Evolutionary conservation across 2,797 vertebrate genomes (phyloP).

Genomic region (Distichodus sexfasciatus): DNA sequence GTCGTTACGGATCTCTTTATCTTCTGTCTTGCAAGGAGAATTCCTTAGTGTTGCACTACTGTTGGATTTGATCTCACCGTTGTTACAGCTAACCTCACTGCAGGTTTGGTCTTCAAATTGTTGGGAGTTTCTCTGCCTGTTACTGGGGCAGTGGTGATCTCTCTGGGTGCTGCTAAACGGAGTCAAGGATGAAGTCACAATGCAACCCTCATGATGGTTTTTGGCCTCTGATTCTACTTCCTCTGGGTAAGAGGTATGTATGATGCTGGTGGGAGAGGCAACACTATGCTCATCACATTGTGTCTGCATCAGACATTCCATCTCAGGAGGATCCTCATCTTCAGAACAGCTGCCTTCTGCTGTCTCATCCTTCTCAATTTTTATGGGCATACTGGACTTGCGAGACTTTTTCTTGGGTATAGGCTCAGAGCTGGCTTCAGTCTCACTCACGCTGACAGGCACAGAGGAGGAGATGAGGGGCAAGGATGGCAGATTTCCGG

Average conservation of each 20-base stretch:
- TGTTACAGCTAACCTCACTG: constrained; percentile 65
- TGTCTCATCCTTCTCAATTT: constrained; percentile 88
- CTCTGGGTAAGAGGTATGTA: not conserved
- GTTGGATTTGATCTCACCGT: constrained; percentile 71
- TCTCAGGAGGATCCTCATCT: constrained; percentile 70
- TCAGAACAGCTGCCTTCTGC: constrained; percentile 78
- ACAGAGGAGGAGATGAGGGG: constrained; percentile 88
- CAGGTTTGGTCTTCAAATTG: constrained; percentile 64
- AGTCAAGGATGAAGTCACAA: constrained; percentile 20
- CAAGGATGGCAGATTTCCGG: constrained; percentile 86
- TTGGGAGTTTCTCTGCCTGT: constrained; percentile 35
- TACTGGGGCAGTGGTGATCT: constrained; percentile 35
- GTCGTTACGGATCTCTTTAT: constrained; percentile 57
- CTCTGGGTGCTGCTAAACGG: constrained; percentile 50
- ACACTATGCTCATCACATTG: constrained; percentile 53
- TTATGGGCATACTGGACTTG: constrained; percentile 98
- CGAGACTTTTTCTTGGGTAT: constrained; percentile 97
- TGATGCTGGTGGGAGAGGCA: constrained; percentile 19
- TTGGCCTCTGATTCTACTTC: constrained; percentile 4
- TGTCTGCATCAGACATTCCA: constrained; percentile 27
- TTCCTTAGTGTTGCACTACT: constrained; percentile 68
- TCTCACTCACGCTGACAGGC: constrained; percentile 75
- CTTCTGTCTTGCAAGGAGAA: constrained; percentile 64
- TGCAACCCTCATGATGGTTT: not conserved
- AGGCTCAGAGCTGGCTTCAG: constrained; percentile 72